These are phyloP conservation scores for Drosophila grimshawi DNA, from an alignment of 1,140 invertebrate genomes.

Conservation along the genomic window DNA sequence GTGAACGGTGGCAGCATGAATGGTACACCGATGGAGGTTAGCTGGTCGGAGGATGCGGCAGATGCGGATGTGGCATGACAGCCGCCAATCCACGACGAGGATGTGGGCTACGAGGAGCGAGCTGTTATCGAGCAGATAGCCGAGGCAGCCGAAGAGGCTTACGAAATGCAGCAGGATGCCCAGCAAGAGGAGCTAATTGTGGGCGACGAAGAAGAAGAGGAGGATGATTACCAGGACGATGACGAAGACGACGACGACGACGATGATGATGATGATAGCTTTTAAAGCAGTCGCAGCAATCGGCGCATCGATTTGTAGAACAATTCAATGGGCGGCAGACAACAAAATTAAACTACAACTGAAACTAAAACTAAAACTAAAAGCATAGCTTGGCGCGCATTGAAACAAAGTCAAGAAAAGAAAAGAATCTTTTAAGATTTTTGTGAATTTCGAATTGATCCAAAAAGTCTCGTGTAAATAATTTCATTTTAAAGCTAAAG, in stretches of 20 bases:
- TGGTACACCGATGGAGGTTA: conserved; percentile 85
- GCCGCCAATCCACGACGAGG: conserved; percentile 25
- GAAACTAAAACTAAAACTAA: conserved; percentile 4
- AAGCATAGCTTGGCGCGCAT: conserved; percentile 59
- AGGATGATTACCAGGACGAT: conserved; percentile 37
- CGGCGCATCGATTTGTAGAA: conserved; percentile 59
- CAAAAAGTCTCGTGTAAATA: conserved; percentile 66
- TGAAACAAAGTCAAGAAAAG: neutral
- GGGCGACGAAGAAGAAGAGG: conserved; percentile 44
- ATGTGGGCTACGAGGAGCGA: conserved; percentile 58
- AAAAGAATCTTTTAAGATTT: neutral
- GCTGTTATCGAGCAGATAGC: conserved; percentile 65
- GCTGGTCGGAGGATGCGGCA: conserved; percentile 84
- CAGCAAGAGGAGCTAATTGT: conserved; percentile 58
- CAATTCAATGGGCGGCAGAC: conserved; percentile 42
- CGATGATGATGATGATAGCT: conserved; percentile 66
- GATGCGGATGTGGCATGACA: conserved; percentile 75
- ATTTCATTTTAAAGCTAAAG: conserved; percentile 52
- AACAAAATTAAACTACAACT: neutral
- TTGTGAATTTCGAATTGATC: neutral
- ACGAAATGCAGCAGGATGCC: conserved; percentile 52
- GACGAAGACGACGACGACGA: conserved; percentile 21
- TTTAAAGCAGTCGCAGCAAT: conserved; percentile 65
- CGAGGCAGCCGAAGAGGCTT: conserved; percentile 75
- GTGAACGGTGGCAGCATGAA: conserved; percentile 41